Conservation (phyloP, 2,113 vertebrate genomes). For the Corythornis cristatus region DNA sequence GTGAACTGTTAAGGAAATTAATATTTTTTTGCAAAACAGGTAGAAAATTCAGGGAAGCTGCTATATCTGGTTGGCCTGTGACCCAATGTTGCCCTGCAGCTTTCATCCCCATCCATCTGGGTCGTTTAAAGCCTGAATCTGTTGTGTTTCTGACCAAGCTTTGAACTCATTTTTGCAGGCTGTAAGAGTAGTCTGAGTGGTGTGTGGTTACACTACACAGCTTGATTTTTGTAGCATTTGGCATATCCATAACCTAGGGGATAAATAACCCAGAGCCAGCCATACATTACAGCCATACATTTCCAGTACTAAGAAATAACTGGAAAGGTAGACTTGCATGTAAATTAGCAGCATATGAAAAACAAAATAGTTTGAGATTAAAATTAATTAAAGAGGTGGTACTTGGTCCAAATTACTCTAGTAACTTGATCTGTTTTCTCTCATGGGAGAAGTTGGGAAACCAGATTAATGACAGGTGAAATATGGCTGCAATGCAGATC, state of each 20-base stretch:
- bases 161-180: not conserved
- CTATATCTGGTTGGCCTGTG: not conserved
- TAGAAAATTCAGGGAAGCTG: not conserved
- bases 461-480: not conserved
- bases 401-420: not conserved
- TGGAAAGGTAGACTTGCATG: not conserved
- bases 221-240: not conserved
- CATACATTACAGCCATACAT: not conserved
- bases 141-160: not conserved
- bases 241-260: not conserved
- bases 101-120: not conserved
- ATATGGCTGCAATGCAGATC: not conserved
- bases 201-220: not conserved
- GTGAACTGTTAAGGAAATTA: not conserved
- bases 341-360: not conserved
- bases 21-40: not conserved
- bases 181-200: not conserved
- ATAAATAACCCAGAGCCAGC: not conserved
- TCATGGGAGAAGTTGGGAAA: not conserved
- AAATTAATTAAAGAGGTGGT: not conserved
- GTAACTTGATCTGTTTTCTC: not conserved
- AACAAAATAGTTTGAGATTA: not conserved
- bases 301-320: not conserved
- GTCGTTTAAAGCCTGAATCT: not conserved
- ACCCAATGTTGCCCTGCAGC: not conserved